These are phyloP conservation scores for rabbit (Oryctolagus cuniculus) DNA, from an alignment of 2,113 vertebrate genomes.

Conservation along the genomic window DNA sequence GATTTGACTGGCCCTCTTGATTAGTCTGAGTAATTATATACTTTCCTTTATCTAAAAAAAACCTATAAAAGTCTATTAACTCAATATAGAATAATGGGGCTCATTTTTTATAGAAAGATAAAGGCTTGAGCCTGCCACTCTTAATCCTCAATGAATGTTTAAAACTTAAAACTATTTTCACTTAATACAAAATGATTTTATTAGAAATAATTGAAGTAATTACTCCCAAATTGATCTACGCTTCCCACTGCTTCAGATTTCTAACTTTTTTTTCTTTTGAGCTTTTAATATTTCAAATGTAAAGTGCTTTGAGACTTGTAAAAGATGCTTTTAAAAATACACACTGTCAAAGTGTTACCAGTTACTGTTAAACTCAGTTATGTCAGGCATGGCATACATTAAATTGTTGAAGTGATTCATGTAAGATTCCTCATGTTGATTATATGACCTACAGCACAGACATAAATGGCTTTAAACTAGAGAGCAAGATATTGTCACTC, in stretches of 20 bases:
- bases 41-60: slow-evolving; percentile 73
- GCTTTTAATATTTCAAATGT: slow-evolving; percentile 74
- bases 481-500: slow-evolving; percentile 11
- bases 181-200: slow-evolving; percentile 83
- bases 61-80: slow-evolving; percentile 70
- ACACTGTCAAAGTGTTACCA: slow-evolving; percentile 80
- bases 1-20: slow-evolving; percentile 57
- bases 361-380: slow-evolving; percentile 83
- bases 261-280: slow-evolving; percentile 75
- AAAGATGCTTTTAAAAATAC: slow-evolving; percentile 80
- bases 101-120: slow-evolving; percentile 72
- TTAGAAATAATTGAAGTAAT: slow-evolving; percentile 85
- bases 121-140: slow-evolving; percentile 74
- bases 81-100: slow-evolving; percentile 70
- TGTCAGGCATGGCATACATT: slow-evolving; percentile 61
- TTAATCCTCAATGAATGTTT: slow-evolving; percentile 78
- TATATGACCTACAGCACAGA: neutral
- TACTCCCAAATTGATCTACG: slow-evolving; percentile 80
- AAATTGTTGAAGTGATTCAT: slow-evolving; percentile 74
- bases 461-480: slow-evolving; percentile 16
- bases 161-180: slow-evolving; percentile 83
- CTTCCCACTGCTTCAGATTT: slow-evolving; percentile 76
- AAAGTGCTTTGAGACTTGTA: slow-evolving; percentile 77
- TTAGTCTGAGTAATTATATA: slow-evolving; percentile 75
- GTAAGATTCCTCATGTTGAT: slow-evolving; percentile 30